A percentile compares a stretch with the other conserved stretches of the same genome.
Conservation (phyloP, 1,140 invertebrate genomes). For the Drosophila auraria region DNA sequence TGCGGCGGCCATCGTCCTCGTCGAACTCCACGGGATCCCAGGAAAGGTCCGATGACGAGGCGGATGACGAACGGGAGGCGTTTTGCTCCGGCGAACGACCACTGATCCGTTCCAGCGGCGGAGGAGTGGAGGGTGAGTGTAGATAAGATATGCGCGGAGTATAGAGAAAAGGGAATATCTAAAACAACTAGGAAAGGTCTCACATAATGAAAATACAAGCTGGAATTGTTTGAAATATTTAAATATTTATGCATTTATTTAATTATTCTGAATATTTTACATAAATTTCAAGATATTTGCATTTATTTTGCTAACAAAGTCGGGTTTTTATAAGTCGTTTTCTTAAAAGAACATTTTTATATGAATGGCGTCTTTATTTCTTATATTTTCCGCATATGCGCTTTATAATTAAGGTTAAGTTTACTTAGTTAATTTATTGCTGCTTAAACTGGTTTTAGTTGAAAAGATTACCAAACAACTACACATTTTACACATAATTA, state of each 20-base stretch:
- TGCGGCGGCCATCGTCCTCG: slow-evolving; percentile 32
- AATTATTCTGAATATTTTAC: neutral
- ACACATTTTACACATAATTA: neutral
- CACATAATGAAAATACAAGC: neutral
- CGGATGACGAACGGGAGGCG: slow-evolving; percentile 62
- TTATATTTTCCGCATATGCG: too few relatives aligned
- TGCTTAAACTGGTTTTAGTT: too few relatives aligned
- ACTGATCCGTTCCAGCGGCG: slow-evolving; percentile 45
- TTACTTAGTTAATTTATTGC: too few relatives aligned
- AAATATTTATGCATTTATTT: neutral
- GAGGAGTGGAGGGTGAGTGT: slow-evolving; percentile 24
- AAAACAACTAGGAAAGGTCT: too few relatives aligned
- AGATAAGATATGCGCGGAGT: neutral
- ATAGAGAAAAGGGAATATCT: neutral
- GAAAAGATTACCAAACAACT: neutral
- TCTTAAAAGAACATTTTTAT: too few relatives aligned
- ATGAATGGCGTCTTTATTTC: too few relatives aligned
- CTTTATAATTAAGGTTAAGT: too few relatives aligned
- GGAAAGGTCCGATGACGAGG: slow-evolving; percentile 64
- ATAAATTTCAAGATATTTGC: neutral
- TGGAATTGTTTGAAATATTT: neutral
- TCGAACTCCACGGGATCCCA: slow-evolving; percentile 46
- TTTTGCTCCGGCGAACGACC: slow-evolving; percentile 60
- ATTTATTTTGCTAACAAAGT: neutral
- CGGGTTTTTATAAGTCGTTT: too few relatives aligned